Evolutionary conservation across 2,888 invertebrate genomes (phyloP).

Genomic region (Brachylomia viminalis): DNA sequence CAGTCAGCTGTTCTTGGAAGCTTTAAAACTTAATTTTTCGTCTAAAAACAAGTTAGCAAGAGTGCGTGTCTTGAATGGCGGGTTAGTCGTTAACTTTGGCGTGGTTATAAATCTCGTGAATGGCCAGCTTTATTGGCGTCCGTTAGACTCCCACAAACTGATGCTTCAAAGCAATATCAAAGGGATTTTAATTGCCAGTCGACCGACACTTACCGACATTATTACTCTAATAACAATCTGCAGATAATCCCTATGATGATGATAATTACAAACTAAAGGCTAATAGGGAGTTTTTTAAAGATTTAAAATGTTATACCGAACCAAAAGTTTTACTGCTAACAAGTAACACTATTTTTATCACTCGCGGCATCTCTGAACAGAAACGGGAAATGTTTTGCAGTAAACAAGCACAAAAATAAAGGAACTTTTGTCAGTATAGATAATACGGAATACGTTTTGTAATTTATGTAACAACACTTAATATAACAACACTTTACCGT

Average conservation of each 20-base stretch:
- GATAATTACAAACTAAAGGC: slow-evolving; percentile 70
- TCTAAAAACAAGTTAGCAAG: slow-evolving; percentile 81
- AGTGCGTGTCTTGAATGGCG: slow-evolving; percentile 84
- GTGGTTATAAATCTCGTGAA: slow-evolving; percentile 86
- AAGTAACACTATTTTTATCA: slow-evolving; percentile 38
- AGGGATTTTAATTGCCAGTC: slow-evolving; percentile 84
- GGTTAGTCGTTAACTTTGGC: slow-evolving; percentile 85
- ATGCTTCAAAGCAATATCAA: slow-evolving; percentile 82
- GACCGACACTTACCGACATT: slow-evolving; percentile 77
- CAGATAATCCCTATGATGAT: slow-evolving; percentile 70
- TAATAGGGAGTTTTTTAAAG: slow-evolving; percentile 47
- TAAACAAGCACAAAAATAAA: slow-evolving; percentile 22
- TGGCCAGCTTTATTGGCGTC: slow-evolving; percentile 82
- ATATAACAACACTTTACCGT: slow-evolving; percentile 8
- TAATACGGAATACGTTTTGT: slow-evolving; percentile 1
- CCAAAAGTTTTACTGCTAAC: slow-evolving; percentile 29
- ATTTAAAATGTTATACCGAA: slow-evolving; percentile 36
- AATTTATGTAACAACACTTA: no score
- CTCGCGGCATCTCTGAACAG: neutral
- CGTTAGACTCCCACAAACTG: slow-evolving; percentile 79
- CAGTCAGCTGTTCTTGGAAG: slow-evolving; percentile 80
- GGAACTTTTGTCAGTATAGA: slow-evolving; percentile 9
- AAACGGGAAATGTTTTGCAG: slow-evolving; percentile 30
- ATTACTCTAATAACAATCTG: slow-evolving; percentile 73
- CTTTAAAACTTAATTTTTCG: slow-evolving; percentile 83